Base-by-base conservation (phyloP, 2,888 invertebrate species). In the Aplocera efformata region DNA sequence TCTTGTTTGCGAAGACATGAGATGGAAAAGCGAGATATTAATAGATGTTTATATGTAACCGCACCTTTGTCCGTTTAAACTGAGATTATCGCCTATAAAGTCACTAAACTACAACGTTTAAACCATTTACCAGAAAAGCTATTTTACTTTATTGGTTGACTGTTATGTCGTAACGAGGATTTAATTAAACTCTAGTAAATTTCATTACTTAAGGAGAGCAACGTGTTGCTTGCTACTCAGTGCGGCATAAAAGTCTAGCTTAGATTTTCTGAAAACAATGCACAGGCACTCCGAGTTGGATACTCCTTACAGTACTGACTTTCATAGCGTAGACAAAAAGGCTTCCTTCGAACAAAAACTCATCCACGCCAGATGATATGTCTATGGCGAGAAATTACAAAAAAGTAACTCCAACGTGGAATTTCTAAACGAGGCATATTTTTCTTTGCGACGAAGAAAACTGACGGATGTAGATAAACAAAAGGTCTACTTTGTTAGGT, bases 341-440 rank as follows among this genome's bases (percentile, higher is more conserved):
- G 78, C 80, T 81, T 81, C 80, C 82, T 82, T 67, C 76, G 76
- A 80, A 83, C 84, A 84, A 86, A 85, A 85, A 86, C 85, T 85
- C 83, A 80, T 82, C 79, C 81, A 76, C 79, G 82, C 80, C 79
- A 81, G 79, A 85, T 84, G 83, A 84, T 84, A 76, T 82, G 84
- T 85, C 84, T 86, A 86, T 86, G 80, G 83, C 79, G 81, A 81
- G 80, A 79, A 81, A 83, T 82, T 81, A 78, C 72, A 79, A 82
- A 86, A 78, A 78, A 76, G 67, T 72, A 61, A 74, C 69, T 72
- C 67, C 58, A 67, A 73, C 67, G 77, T 67, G 58, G 72, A 78
- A 76, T 83, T 83, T 79, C 76, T 74, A 84, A 84, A 70, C 71
- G 68, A 65, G 76, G 62, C 65, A 71, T 76, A 76, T 82, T 83